Evolutionary conservation across 1,140 invertebrate genomes (phyloP), one percentile per base, ranked within the genome.

Genomic region (Arctopsyche grandis): DNA sequence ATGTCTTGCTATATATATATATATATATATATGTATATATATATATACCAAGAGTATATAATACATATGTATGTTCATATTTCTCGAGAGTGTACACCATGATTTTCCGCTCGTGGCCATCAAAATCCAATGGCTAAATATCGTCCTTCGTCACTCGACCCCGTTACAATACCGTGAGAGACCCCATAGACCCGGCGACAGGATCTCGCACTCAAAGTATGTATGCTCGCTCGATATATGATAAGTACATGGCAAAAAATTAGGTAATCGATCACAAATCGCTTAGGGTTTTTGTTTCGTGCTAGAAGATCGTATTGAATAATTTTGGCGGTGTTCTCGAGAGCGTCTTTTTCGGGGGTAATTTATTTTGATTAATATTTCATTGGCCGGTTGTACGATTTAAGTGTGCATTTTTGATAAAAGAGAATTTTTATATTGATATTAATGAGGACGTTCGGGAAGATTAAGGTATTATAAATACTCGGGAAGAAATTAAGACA

Each of bases 321-420:
- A 66, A n/a, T 66, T 66, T 26, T n/a, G 7, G 12, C 24, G 26
- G 21, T 66, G 26, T 26, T 26, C 63, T 66, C 22, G 5, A 12
- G 10, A 66, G 24, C 58, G 19, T 63, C 19, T 63, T 63, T n/a
- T n/a, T n/a, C 21, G 4, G 10, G 58, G 9, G 9, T 63, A 22
- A 63, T 66, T 26, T 22, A 66, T 26, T 66, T 66, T 26, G 22
- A 66, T 26, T 26, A 26, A 66, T 66, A 66, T 66, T 66, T 66
- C 24, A 66, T 12, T n/a, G 21, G 48, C 5, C n/a, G n/a, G n/a
- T n/a, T n/a, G n/a, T n/a, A n/a, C n/a, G n/a, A n/a, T n/a, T n/a
- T 38, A 38, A 38, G 29, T 38, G n/a, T n/a, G n/a, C n/a, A n/a
- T n/a, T n/a, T 38, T 38, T 38, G 29, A 38, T 38, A 38, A 38